Conservation (phyloP, 2,113 vertebrate genomes). For the Ptychochromis oligacanthus region DNA sequence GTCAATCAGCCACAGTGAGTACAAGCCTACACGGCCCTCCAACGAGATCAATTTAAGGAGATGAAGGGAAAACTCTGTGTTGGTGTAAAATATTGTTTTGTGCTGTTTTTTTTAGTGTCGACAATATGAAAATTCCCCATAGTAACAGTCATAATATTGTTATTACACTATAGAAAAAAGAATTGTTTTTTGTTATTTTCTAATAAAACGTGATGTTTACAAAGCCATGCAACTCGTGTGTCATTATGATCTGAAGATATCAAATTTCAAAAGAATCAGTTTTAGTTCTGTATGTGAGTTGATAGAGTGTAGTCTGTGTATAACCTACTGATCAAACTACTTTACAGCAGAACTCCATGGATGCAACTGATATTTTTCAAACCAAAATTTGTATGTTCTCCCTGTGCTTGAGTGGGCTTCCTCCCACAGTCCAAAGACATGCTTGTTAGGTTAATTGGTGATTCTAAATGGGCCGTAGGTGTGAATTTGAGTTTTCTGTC, state of each 20-base stretch:
- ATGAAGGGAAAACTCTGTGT: background rate
- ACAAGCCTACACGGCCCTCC: background rate
- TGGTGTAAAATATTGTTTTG: background rate
- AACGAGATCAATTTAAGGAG: background rate
- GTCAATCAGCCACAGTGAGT: too few species aligned
- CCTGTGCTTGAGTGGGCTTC: too few species aligned
- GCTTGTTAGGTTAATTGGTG: too few species aligned
- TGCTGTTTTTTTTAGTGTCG: background rate
- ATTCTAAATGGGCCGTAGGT: too few species aligned
- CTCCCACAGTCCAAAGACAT: too few species aligned
- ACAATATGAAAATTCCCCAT: too few species aligned
- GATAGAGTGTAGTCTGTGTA: background rate
- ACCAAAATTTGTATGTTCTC: too few species aligned
- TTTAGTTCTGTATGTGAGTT: background rate
- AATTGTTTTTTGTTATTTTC: background rate
- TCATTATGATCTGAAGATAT: background rate
- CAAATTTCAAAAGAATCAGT: background rate
- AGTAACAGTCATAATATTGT: background rate
- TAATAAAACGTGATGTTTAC: slow-evolving; percentile 2
- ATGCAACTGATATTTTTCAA: too few species aligned
- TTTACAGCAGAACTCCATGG: too few species aligned
- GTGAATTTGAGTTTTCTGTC: too few species aligned
- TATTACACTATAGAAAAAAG: background rate
- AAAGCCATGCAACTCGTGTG: background rate
- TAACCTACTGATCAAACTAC: background rate